phyloP scores from a whole-genome alignment of 2,888 invertebrate genomes.

The Dicycla oo region DNA sequence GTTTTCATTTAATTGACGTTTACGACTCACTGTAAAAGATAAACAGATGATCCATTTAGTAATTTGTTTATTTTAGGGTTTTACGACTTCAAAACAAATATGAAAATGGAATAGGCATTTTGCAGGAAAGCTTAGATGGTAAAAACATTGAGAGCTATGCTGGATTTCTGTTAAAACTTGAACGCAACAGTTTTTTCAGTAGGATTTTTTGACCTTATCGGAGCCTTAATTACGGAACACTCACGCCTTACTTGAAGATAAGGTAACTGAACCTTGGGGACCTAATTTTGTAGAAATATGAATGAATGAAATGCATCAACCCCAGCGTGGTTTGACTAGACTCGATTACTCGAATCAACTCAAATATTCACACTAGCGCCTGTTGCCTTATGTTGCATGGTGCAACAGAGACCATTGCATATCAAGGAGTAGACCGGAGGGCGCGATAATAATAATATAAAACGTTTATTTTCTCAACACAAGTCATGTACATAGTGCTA shows the following conservation, averaged over 20 bases:
- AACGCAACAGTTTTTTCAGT: not conserved
- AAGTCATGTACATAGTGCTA: too few relatives aligned
- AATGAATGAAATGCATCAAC: too few relatives aligned
- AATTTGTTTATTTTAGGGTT: conserved; percentile 1
- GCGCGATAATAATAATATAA: too few relatives aligned
- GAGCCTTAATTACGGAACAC: conserved; percentile 16
- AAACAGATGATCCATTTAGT: conserved; percentile 38
- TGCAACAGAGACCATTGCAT: too few relatives aligned
- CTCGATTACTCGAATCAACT: too few relatives aligned
- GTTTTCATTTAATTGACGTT: conserved; percentile 33
- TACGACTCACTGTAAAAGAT: conserved; percentile 29
- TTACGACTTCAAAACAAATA: not conserved
- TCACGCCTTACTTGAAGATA: conserved; percentile 10
- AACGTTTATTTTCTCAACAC: too few relatives aligned
- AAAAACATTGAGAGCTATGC: not conserved
- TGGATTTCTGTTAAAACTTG: not conserved
- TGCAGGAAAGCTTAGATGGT: too few relatives aligned
- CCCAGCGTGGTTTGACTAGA: too few relatives aligned
- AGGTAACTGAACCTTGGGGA: not conserved
- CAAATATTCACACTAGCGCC: too few relatives aligned
- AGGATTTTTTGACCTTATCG: not conserved
- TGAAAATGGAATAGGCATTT: not conserved
- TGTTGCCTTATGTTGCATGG: too few relatives aligned
- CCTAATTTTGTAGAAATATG: conserved; percentile 14
- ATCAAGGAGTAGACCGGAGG: too few relatives aligned